Percentiles rank a stretch among this genome's conserved stretches.
phyloP scores from a whole-genome alignment of 1,140 invertebrate genomes.

The Cotesia glomerata region DNA sequence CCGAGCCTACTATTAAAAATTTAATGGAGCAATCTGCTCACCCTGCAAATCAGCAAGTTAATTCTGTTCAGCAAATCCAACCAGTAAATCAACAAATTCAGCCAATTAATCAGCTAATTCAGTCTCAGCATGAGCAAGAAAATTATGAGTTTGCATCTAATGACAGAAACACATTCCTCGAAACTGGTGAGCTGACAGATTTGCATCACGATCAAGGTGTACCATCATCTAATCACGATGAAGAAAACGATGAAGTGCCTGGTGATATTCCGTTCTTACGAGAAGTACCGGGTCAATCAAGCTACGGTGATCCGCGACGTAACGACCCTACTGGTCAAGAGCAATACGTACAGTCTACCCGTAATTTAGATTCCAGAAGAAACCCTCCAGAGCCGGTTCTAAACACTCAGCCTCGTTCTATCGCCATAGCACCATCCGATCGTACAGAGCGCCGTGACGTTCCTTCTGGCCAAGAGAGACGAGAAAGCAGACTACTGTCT shows the following conservation, averaged over 20 bases:
- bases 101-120: conserved; percentile 29
- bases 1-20: no score
- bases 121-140: conserved; percentile 42
- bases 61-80: not conserved
- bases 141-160: conserved; percentile 62
- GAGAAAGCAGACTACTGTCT: conserved; percentile 33
- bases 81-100: not conserved
- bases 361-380: conserved; percentile 49
- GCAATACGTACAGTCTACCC: conserved; percentile 48
- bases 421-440: conserved; percentile 42
- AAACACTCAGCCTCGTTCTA: conserved; percentile 12
- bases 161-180: conserved; percentile 59
- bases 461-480: conserved; percentile 57
- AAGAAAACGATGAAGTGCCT: conserved; percentile 61
- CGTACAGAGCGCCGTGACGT: conserved; percentile 53
- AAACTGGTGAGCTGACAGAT: conserved; percentile 60
- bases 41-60: no score
- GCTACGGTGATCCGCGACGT: conserved; percentile 51
- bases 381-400: conserved; percentile 59
- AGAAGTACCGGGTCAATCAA: conserved; percentile 60
- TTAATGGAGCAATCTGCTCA: no score
- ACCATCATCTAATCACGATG: conserved; percentile 55
- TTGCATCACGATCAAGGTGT: conserved; percentile 57
- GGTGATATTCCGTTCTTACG: conserved; percentile 60
- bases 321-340: conserved; percentile 61